phyloP scores from a whole-genome alignment of 2,888 invertebrate genomes.

The Dorcus hopei region DNA sequence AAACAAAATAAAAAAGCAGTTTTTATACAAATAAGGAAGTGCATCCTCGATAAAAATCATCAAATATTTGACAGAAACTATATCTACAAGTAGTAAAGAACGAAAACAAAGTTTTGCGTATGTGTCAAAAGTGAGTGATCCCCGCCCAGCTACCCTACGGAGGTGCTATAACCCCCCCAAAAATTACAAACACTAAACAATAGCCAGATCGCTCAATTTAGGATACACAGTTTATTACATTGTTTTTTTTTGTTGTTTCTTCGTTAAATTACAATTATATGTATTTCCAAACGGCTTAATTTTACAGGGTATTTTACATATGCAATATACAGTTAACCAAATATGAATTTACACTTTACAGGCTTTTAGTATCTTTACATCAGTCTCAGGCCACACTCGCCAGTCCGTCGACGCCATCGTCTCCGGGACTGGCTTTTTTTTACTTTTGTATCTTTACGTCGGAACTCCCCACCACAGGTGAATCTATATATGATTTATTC shows the following conservation, averaged over 20 bases:
- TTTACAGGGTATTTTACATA: conserved; percentile 48
- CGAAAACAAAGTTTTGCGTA: conserved; percentile 12
- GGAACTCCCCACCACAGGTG: conserved; percentile 27
- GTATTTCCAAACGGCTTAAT: conserved; percentile 47
- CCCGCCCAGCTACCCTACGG: conserved; percentile 52
- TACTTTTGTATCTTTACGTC: conserved; percentile 29
- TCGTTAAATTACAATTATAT: conserved; percentile 29
- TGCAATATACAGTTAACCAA: conserved; percentile 50
- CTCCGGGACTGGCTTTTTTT: conserved; percentile 35
- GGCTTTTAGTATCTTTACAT: conserved; percentile 50
- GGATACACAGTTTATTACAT: conserved; percentile 33
- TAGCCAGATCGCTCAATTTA: conserved; percentile 36
- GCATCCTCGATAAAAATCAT: background rate
- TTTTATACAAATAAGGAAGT: conserved; percentile 8
- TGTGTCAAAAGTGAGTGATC: conserved; percentile 47
- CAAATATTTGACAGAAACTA: conserved; percentile 8
- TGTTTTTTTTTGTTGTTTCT: conserved; percentile 1
- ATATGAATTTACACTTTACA: conserved; percentile 52
- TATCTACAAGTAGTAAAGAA: conserved; percentile 11
- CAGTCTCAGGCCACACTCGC: conserved; percentile 48
- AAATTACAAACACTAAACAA: conserved; percentile 12
- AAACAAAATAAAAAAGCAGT: conserved; percentile 12
- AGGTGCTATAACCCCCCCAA: conserved; percentile 15
- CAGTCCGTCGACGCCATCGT: conserved; percentile 27
- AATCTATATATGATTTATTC: background rate